phyloP scores from a whole-genome alignment of 2,113 vertebrate species.

The Octodon degus region DNA sequence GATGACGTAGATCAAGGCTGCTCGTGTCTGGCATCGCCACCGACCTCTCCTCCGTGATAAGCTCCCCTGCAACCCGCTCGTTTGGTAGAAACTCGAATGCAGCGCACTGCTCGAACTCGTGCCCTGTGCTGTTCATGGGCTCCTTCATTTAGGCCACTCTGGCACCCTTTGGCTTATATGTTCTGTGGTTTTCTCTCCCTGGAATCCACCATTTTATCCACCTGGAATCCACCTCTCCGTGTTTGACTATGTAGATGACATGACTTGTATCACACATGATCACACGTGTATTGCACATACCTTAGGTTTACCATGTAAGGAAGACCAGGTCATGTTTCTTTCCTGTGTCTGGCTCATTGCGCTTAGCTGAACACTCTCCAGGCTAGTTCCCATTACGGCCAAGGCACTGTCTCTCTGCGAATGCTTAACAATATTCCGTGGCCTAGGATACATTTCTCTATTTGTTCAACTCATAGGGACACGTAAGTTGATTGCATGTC shows the following conservation, averaged over 20 bases:
- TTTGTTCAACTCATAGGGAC: not conserved
- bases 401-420: not conserved
- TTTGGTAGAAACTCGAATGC: not conserved
- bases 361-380: not conserved
- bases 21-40: too few species aligned
- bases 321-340: not conserved
- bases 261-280: not conserved
- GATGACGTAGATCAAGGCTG: not conserved
- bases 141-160: too few species aligned
- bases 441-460: too few species aligned
- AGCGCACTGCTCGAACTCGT: too few species aligned
- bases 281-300: accelerated
- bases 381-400: accelerated
- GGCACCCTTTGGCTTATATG: too few species aligned
- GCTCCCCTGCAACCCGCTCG: too few species aligned
- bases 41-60: not conserved
- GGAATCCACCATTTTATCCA: accelerated
- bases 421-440: not conserved
- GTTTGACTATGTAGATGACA: not conserved
- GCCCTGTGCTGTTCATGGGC: accelerated
- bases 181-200: too few species aligned
- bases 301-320: not conserved
- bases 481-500: not conserved
- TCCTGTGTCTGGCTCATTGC: not conserved
- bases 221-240: not conserved